phyloP scores from a whole-genome alignment of 2,888 invertebrate genomes.

The Andrena flavipes region DNA sequence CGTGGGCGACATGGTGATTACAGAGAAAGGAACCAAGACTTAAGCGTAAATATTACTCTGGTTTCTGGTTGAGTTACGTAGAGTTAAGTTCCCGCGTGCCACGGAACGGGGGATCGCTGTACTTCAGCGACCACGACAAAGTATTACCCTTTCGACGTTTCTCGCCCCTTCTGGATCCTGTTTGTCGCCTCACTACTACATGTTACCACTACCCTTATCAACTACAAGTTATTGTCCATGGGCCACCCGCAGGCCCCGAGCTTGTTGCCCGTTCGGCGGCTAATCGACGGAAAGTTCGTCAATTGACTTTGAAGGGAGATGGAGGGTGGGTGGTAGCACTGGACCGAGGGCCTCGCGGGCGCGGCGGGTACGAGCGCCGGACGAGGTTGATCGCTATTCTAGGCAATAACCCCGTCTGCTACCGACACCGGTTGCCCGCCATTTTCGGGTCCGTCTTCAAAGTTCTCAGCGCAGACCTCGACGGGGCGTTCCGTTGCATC shows the following conservation, averaged over 20 bases:
- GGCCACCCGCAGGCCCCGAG: conserved; percentile 6
- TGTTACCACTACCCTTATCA: conserved; percentile 65
- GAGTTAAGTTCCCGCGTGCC: neutral
- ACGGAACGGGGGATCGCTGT: conserved; percentile 9
- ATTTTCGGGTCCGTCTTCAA: conserved; percentile 77
- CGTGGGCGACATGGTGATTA: conserved; percentile 82
- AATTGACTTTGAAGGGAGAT: conserved; percentile 24
- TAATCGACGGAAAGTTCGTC: conserved; percentile 45
- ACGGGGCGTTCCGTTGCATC: conserved; percentile 68
- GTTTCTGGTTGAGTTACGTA: neutral
- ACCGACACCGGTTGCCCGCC: conserved; percentile 83
- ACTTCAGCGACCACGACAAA: conserved; percentile 36
- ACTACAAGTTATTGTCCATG: conserved; percentile 73
- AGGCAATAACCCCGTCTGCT: conserved; percentile 81
- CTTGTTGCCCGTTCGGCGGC: conserved; percentile 18
- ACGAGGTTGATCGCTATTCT: conserved; percentile 47
- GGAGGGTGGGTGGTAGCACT: conserved; percentile 16
- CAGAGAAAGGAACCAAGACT: conserved; percentile 6
- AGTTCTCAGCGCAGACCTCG: conserved; percentile 61
- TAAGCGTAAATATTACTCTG: neutral
- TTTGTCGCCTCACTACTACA: conserved; percentile 48
- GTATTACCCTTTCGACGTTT: conserved; percentile 33
- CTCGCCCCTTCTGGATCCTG: conserved; percentile 41
- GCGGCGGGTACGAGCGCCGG: conserved; percentile 11
- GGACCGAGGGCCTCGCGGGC: conserved; percentile 1